These are phyloP conservation scores for Corapipo altera DNA, from an alignment of 2,113 vertebrate species.

Conservation along the genomic window DNA sequence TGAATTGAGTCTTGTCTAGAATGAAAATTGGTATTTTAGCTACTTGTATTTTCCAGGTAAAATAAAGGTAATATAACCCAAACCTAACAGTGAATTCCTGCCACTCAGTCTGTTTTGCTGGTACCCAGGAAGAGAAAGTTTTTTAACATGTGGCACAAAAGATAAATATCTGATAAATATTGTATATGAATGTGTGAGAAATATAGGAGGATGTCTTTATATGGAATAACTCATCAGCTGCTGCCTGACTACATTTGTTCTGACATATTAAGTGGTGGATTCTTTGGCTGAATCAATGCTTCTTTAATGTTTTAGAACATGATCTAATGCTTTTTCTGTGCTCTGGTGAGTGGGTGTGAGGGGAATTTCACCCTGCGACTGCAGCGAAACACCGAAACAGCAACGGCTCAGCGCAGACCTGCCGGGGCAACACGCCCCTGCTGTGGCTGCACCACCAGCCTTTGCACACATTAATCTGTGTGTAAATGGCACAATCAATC, in stretches of 20 bases:
- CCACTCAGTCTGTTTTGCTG: neutral
- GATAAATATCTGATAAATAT: neutral
- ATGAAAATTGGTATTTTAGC: neutral
- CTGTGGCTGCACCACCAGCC: neutral
- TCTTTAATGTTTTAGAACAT: neutral
- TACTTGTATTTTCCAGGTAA: accelerated
- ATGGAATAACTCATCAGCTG: neutral
- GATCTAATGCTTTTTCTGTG: neutral
- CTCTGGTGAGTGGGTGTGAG: neutral
- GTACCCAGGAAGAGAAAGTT: neutral
- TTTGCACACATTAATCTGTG: accelerated
- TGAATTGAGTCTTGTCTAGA: neutral
- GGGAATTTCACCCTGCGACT: neutral
- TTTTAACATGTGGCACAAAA: neutral
- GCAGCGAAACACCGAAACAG: accelerated
- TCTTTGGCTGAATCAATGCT: neutral
- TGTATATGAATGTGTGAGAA: neutral
- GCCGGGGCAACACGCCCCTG: accelerated
- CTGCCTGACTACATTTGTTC: neutral
- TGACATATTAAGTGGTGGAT: accelerated
- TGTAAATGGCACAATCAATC: no score
- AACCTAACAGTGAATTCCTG: neutral
- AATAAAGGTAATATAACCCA: neutral
- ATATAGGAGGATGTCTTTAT: accelerated
- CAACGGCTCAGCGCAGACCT: neutral